Percentiles rank a stretch among this genome's conserved stretches.
Conservation (phyloP, 2,888 invertebrate species). For the Halictus ligatus region DNA sequence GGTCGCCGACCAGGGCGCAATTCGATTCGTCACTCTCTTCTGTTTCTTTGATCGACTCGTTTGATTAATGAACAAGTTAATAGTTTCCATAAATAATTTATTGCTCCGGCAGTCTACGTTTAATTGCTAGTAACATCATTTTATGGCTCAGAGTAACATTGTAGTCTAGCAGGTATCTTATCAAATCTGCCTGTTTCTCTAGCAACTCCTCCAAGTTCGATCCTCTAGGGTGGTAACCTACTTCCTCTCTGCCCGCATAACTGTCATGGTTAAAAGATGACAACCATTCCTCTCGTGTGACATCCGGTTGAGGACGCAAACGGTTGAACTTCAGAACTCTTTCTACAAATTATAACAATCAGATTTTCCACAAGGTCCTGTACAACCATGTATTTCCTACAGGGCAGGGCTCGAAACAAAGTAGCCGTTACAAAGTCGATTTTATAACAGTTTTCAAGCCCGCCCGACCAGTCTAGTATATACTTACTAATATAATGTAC, state of each 20-base stretch:
- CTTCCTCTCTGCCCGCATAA: conserved; percentile 84
- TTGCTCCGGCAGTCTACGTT: conserved; percentile 57
- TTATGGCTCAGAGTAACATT: conserved; percentile 88
- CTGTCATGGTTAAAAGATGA: conserved; percentile 85
- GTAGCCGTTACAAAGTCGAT: neutral
- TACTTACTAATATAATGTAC: conserved; percentile 86
- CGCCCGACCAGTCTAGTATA: neutral
- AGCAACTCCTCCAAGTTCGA: conserved; percentile 85
- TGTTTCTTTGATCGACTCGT: neutral
- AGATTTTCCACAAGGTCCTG: neutral
- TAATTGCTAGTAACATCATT: conserved; percentile 85
- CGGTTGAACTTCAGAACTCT: conserved; percentile 87
- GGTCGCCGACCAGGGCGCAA: neutral
- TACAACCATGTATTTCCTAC: neutral
- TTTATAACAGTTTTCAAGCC: conserved; percentile 5
- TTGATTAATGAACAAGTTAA: neutral
- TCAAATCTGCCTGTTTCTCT: conserved; percentile 90
- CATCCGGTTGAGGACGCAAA: conserved; percentile 87
- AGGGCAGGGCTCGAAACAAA: neutral
- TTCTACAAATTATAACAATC: conserved; percentile 82
- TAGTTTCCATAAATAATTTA: conserved; percentile 29
- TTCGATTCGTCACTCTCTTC: neutral
- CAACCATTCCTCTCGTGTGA: conserved; percentile 87
- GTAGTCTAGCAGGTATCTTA: conserved; percentile 89
- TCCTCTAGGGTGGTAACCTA: conserved; percentile 83